Conservation (phyloP, 2,113 vertebrate genomes). For the Paratilapia polleni region DNA sequence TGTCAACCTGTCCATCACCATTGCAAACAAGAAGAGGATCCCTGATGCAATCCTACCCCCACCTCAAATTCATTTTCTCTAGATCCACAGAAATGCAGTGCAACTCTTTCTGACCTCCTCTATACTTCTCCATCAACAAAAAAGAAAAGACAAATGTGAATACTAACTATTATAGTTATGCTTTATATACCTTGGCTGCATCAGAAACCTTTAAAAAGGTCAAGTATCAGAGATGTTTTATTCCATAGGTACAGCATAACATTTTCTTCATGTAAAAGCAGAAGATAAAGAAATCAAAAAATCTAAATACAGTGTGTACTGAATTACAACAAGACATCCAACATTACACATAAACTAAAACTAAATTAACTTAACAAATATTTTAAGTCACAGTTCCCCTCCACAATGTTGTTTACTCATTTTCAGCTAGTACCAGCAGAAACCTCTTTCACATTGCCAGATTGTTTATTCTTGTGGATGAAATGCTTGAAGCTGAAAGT, state of each 20-base stretch:
- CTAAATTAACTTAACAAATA: neutral
- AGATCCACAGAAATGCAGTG: neutral
- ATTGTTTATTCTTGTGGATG: conserved; percentile 37
- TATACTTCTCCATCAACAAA: neutral
- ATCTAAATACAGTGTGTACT: neutral
- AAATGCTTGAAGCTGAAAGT: conserved; percentile 24
- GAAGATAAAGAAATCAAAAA: neutral
- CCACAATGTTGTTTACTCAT: neutral
- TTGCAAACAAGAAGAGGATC: neutral
- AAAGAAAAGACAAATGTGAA: neutral
- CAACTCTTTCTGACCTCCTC: neutral
- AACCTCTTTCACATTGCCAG: neutral
- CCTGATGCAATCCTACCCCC: neutral
- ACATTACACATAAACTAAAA: neutral
- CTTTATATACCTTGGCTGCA: neutral
- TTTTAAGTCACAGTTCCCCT: neutral
- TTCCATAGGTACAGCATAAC: neutral
- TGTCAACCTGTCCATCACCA: neutral
- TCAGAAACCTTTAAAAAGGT: neutral
- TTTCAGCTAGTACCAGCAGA: conserved; percentile 7
- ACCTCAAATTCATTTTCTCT: neutral
- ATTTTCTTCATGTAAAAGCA: neutral
- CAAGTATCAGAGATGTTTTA: neutral
- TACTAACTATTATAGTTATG: neutral
- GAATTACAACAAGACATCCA: neutral